Evolutionary conservation across 2,113 vertebrate species (phyloP), one percentile per base, ranked within the genome.

Genomic region (Labrus mixtus): DNA sequence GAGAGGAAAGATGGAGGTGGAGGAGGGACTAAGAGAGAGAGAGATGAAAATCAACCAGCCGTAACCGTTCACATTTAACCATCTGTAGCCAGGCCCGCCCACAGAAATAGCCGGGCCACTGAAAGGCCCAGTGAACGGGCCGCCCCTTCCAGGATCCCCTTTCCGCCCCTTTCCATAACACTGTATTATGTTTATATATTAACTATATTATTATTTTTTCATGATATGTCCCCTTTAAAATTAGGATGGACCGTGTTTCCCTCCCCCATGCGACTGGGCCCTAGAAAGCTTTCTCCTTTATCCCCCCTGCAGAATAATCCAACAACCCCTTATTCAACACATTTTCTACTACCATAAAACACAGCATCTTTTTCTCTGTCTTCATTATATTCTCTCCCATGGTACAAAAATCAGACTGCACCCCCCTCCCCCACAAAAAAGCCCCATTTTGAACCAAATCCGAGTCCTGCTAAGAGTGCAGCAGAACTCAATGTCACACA

Each of bases 11-110:
- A 33, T 20, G 19, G 58, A 41, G 46, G 22, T 33, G 22, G 36
- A 20, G 0, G 23, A 20, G 3, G 17, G 39, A 66, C 15, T 6
- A 17, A 16, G 58, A 60, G 45, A 73, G 73, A 50, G 15, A 84
- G 23, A 51, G 17, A 25, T 3, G 4, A 50, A 72, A 65, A 83
- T 56, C 0, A 85, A 79, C 48, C 50, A 73, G 9, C 36, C 3
- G 0, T 39, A 51, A 48, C 66, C 71, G 55, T 75, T 82, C 56
- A 63, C 50, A 39, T 76, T 81, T 45, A 87, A 58, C 56, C 25
- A 41, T 33, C 29, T 70, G 41, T 6, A 33, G 29, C 29, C 29
- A 33, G 29, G 29, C 29, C 4, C 29, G 0, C 29, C 29, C 29
- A 6, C 29, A 33, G 6, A 33, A 25, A 25, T 25, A 3, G 25